phyloP scores from a whole-genome alignment of 2,888 invertebrate species.

The Zeuzera pyrina region DNA sequence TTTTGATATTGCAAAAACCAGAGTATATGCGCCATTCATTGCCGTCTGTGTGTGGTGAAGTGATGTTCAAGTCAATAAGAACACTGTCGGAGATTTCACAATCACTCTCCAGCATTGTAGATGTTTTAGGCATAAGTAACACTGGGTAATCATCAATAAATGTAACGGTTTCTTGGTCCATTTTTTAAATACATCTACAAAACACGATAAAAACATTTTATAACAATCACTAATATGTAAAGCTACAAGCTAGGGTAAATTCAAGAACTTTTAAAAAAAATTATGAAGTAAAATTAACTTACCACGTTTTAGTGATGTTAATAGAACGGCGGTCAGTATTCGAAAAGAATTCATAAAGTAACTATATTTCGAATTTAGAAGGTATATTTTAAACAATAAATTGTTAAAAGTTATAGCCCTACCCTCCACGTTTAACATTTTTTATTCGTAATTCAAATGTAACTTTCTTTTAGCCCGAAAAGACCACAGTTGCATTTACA shows the following conservation, averaged over 20 bases:
- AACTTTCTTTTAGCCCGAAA: too few species aligned
- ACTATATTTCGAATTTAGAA: not conserved
- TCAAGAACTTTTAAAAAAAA: conserved; percentile 7
- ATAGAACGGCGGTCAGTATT: not conserved
- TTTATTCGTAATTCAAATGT: too few species aligned
- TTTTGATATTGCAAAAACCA: conserved; percentile 49
- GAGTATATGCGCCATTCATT: conserved; percentile 39
- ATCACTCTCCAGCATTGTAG: conserved; percentile 39
- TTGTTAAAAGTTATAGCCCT: not conserved
- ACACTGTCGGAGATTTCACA: conserved; percentile 41
- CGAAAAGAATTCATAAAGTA: not conserved
- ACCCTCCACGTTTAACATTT: too few species aligned
- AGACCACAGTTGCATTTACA: too few species aligned
- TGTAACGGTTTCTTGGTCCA: not conserved
- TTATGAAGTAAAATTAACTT: conserved; percentile 32
- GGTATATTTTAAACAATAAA: conserved; percentile 1
- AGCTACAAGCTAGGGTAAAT: not conserved
- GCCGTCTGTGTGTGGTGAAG: conserved; percentile 43
- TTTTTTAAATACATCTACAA: not conserved
- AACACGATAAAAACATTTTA: conserved; percentile 2
- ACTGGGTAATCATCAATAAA: conserved; percentile 34
- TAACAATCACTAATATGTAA: not conserved
- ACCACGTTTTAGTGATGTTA: conserved; percentile 32
- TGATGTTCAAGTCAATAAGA: conserved; percentile 43
- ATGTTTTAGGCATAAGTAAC: conserved; percentile 46